Evolutionary conservation across 2,113 vertebrate genomes (phyloP), one percentile per base, ranked within the genome.

Genomic region (Baryphthengus martii): DNA sequence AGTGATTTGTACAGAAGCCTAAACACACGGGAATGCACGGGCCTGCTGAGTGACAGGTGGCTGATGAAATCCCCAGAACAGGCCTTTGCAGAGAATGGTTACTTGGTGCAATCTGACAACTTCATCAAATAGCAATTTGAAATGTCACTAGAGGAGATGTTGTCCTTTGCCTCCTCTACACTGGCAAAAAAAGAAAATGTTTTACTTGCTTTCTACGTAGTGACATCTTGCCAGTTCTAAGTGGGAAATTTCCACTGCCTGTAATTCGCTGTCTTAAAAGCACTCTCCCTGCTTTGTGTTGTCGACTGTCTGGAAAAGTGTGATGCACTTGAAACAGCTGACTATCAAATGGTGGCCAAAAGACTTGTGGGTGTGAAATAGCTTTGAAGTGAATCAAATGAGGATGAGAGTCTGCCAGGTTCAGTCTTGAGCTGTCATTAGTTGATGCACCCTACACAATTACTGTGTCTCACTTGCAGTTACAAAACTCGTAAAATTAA

Each of bases 121-220:
- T 90, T 67, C n/a, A 84, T 91, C 89, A 83, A 89, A 80, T 35
- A 95, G 63, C 52, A 92, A 26, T 86, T 84, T 67, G 44, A 82
- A 80, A 78, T 68, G 58, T 47, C 45, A 14, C 47, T 25, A n/a
- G 49, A 78, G 44, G 70, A 88, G 82, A 78, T 67, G 72, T 2
- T 88, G 73, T 93, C 63, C 59, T 88, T 83, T 86, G 75, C 52
- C 63, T 63, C 18, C 13, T n/a, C 58, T 73, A 19, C 3, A 0
- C 0, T 26, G 61, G 18, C 1, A 21, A 50, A 47, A 58, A 44
- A 82, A 66, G 15, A 4, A 45, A 15, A 29, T 18, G 3, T 19
- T 84, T 70, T 82, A 13, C 58, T 83, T 85, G 37, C 40, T 85
- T 79, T 66, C 75, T 83, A 4, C 17, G 18, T 35, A 20, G 15